Conservation (phyloP, 2,797 vertebrate genomes). For the Lacerta bilineata region DNA sequence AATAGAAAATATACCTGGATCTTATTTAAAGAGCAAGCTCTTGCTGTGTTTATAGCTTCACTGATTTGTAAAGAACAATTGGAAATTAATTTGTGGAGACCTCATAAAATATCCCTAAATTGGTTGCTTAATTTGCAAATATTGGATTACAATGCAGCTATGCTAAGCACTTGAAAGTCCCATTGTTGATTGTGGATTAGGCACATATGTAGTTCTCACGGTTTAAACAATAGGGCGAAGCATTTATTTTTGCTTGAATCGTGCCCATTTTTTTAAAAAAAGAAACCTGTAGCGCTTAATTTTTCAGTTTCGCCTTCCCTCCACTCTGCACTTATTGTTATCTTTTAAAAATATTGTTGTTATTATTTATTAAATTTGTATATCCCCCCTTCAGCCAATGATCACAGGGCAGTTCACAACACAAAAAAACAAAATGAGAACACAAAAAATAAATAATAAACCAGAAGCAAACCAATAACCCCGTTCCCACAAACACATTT, state of each 20-base stretch:
- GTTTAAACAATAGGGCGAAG: neutral
- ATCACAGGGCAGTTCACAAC: too few species aligned
- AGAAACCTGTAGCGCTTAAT: conserved; percentile 59
- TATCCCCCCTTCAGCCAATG: too few species aligned
- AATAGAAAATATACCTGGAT: conserved; percentile 32
- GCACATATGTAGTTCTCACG: neutral
- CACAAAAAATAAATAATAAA: too few species aligned
- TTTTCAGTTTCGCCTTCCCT: conserved; percentile 47
- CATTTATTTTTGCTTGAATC: neutral
- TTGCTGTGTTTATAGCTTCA: neutral
- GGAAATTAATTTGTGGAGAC: conserved; percentile 35
- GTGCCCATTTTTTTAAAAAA: conserved; percentile 26
- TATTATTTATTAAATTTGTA: too few species aligned
- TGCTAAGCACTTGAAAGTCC: neutral
- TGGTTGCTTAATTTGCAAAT: conserved; percentile 45
- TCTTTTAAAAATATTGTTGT: conserved; percentile 22
- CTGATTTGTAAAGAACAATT: conserved; percentile 6
- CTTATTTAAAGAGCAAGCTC: neutral
- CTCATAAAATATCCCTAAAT: neutral
- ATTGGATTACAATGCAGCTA: neutral
- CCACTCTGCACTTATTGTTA: conserved; percentile 58
- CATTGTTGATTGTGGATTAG: neutral
- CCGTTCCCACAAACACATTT: too few species aligned
- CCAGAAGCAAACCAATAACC: too few species aligned
- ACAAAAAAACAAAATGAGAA: too few species aligned